These are phyloP conservation scores for Oscheius myriophilus DNA, from an alignment of 2,888 invertebrate species.

Conservation along the genomic window DNA sequence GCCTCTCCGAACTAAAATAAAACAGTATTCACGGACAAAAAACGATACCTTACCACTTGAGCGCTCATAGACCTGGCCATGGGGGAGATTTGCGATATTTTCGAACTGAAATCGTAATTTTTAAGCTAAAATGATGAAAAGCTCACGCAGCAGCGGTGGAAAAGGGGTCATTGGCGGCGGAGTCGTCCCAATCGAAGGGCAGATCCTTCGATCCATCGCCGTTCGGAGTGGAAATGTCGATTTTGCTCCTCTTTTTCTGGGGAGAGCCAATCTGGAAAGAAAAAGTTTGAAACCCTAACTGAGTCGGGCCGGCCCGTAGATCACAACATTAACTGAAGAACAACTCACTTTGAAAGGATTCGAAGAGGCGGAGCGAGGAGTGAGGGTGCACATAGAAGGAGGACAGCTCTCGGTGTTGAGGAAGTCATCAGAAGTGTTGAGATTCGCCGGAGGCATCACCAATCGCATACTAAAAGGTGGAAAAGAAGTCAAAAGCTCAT, in stretches of 20 bases:
- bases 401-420: slow-evolving; percentile 33
- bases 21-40: neutral
- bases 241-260: neutral
- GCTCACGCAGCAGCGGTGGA: slow-evolving; percentile 17
- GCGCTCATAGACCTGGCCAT: slow-evolving; percentile 20
- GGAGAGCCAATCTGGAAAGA: slow-evolving; percentile 14
- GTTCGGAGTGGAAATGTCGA: neutral
- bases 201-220: slow-evolving; percentile 11
- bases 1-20: slow-evolving; percentile 10
- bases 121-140: neutral
- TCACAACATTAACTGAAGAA: too few relatives aligned
- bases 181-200: slow-evolving; percentile 28
- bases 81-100: slow-evolving; percentile 1
- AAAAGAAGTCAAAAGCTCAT: neutral
- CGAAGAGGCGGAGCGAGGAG: neutral
- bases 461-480: slow-evolving; percentile 9
- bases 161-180: slow-evolving; percentile 28
- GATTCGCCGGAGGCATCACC: neutral
- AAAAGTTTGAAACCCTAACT: too few relatives aligned
- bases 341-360: slow-evolving; percentile 31
- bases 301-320: too few relatives aligned
- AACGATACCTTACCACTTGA: slow-evolving; percentile 4
- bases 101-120: slow-evolving; percentile 6
- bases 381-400: slow-evolving; percentile 1
- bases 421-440: slow-evolving; percentile 10